These are phyloP conservation scores for Epinotia bilunana DNA, from an alignment of 2,888 invertebrate genomes.

Conservation along the genomic window DNA sequence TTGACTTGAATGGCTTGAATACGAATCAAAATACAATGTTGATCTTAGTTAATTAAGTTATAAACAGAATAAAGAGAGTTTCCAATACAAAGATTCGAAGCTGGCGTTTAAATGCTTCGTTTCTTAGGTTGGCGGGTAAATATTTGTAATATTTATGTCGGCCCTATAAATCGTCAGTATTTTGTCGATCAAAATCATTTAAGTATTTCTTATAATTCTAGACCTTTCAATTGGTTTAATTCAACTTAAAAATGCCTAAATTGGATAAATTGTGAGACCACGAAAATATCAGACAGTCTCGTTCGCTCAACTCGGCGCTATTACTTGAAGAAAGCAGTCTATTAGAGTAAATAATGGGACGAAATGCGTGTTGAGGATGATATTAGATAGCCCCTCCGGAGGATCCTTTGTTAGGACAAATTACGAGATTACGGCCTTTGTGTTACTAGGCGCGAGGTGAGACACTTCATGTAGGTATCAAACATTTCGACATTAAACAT, in stretches of 20 bases:
- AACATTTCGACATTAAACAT: neutral
- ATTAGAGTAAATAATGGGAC: conserved; percentile 46
- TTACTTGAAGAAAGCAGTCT: conserved; percentile 45
- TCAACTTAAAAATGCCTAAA: neutral
- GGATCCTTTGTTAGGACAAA: conserved; percentile 47
- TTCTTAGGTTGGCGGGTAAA: no score
- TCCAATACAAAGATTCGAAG: no score
- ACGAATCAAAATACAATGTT: no score
- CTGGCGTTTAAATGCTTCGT: no score
- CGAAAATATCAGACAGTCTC: conserved; percentile 18
- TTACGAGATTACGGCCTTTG: conserved; percentile 47
- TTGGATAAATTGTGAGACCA: conserved; percentile 12
- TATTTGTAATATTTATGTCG: no score
- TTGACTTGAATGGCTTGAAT: no score
- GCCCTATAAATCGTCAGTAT: no score
- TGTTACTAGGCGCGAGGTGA: conserved; percentile 42
- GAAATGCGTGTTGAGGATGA: conserved; percentile 46
- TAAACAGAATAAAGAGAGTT: no score
- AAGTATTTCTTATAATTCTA: no score
- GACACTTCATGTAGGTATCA: conserved; percentile 19
- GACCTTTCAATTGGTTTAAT: no score
- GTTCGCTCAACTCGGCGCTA: conserved; percentile 30
- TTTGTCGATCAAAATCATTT: no score
- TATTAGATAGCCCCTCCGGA: conserved; percentile 46
- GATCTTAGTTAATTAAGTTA: no score